Evolutionary conservation across 1,140 invertebrate genomes (phyloP).

Genomic region (Heliconius himera): DNA sequence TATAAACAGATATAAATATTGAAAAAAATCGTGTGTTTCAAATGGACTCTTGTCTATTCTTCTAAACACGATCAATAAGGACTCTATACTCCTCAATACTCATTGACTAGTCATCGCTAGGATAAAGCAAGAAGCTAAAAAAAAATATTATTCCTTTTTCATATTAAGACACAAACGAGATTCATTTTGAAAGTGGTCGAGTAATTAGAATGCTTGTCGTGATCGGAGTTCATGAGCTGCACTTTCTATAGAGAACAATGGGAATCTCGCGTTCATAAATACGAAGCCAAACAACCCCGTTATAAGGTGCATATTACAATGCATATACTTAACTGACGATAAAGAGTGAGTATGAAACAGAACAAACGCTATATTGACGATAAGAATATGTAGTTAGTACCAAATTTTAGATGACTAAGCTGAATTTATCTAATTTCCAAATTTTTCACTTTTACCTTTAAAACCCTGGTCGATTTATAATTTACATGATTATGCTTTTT

Average conservation of each 20-base stretch:
- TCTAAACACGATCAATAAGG: no score
- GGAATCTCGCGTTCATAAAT: slow-evolving; percentile 25
- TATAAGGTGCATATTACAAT: slow-evolving; percentile 29
- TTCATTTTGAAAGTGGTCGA: slow-evolving; percentile 47
- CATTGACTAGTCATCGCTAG: no score
- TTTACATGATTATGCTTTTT: background rate
- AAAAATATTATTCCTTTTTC: no score
- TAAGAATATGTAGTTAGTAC: slow-evolving; percentile 2
- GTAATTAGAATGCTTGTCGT: slow-evolving; percentile 65
- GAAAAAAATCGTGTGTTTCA: background rate
- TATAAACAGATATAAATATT: background rate
- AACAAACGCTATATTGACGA: background rate
- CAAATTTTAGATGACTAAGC: background rate
- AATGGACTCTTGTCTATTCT: no score
- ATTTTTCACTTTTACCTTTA: background rate
- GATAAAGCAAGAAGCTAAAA: no score
- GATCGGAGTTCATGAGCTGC: slow-evolving; percentile 55
- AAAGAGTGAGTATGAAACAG: slow-evolving; percentile 14
- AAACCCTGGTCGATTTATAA: background rate
- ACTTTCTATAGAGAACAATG: slow-evolving; percentile 72
- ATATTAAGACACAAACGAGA: background rate
- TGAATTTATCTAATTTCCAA: background rate
- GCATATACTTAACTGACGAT: background rate
- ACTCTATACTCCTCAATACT: no score
- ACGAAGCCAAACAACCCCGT: slow-evolving; percentile 21